phyloP scores from a whole-genome alignment of 2,113 vertebrate genomes.

The Xiphophorus maculatus region DNA sequence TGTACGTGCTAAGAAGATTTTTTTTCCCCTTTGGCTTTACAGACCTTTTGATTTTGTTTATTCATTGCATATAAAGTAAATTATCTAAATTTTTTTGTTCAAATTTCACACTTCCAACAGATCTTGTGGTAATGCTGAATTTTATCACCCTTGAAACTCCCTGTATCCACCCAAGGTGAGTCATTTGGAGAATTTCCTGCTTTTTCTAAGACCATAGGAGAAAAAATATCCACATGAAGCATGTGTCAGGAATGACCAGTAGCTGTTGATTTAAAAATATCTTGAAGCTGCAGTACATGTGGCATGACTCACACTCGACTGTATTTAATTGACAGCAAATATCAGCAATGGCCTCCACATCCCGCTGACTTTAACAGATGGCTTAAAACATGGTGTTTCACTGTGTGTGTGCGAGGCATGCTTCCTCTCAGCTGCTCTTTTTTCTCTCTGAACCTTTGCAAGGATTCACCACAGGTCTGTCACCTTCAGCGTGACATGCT shows the following conservation, averaged over 20 bases:
- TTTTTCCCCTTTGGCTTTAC: not conserved
- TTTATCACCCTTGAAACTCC: not conserved
- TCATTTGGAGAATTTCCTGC: conserved; percentile 30
- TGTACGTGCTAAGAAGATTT: not conserved
- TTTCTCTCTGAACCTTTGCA: conserved; percentile 22
- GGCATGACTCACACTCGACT: conserved; percentile 2
- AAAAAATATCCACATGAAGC: not conserved
- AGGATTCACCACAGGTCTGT: conserved; percentile 33
- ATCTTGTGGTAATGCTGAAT: not conserved
- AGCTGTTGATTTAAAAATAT: conserved; percentile 43
- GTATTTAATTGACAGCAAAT: conserved; percentile 40
- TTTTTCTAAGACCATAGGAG: conserved; percentile 24
- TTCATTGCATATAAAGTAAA: not conserved
- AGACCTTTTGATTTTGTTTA: not conserved
- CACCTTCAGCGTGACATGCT: conserved; percentile 50
- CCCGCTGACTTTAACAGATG: conserved; percentile 61
- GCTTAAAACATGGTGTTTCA: conserved; percentile 45
- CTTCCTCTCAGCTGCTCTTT: conserved; percentile 34
- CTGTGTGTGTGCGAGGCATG: conserved; percentile 32
- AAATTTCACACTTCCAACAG: not conserved
- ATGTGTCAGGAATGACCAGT: conserved; percentile 44
- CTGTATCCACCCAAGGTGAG: conserved; percentile 13
- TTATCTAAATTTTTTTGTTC: not conserved
- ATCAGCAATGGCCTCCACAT: conserved; percentile 14
- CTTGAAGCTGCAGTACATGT: conserved; percentile 7